Base-by-base conservation (phyloP, 2,888 invertebrate species). In the Dryadula phaetusa region DNA sequence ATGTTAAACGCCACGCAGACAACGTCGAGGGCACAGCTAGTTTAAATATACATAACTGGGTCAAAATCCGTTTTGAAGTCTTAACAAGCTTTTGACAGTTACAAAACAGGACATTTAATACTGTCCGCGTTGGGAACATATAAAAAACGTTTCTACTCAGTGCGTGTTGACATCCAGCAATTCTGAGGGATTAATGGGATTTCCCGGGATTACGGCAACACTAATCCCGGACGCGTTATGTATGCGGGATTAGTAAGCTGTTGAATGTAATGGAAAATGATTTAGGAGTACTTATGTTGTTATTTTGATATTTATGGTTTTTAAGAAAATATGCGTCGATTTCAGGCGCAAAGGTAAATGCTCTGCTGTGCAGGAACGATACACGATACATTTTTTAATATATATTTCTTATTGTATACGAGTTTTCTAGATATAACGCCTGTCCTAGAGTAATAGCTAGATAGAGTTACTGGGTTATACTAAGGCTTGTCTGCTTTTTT, bases 151-250 rank as follows among this genome's bases (percentile, higher is more conserved):
- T 46, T 47, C 1, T 20, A 60, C 37, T 46, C 25, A 65, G 40
- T 62, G 53, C 18, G 34, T 60, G 64, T 63, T 68, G 63, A 66
- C 68, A 53, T 63, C 47, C 46, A 37, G 46, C 40, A 42, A 46
- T 62, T 22, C 46, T 47, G 42, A 18, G 49, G 37, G 54, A 70
- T 66, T 60, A 53, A 66, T 52, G 40, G 52, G 46, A 52, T 70
- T 28, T 37, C 46, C 18, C 60, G 42, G 69, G 69, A 69, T 69
- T 69, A 62, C 28, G 46, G 22, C 49, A 12, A 34, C 32, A 52
- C 22, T 70, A 56, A 70, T 68, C 61, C 68, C 63, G 65, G 65
- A 63, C 20, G 37, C 25, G 44, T 44, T 62, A 56, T 56, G 54
- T 42, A 28, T 22, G 20, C 20, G 18, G 52, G 64, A 58, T 67